Percentiles rank a stretch among this genome's conserved stretches.
Evolutionary conservation across 2,888 invertebrate species (phyloP).

Genomic region (Melanostoma scalare): DNA sequence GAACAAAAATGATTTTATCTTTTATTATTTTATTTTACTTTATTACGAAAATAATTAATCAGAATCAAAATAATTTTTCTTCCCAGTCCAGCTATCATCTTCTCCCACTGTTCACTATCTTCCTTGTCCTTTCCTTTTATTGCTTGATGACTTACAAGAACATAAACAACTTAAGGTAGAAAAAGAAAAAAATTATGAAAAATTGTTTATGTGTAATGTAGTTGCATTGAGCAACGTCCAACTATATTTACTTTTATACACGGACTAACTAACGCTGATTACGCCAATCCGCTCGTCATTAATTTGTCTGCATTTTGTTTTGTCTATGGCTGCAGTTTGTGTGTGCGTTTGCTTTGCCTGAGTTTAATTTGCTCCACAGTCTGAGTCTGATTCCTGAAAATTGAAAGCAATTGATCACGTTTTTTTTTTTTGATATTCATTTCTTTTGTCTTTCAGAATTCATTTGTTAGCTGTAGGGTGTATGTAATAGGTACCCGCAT

Average conservation of each 20-base stretch:
- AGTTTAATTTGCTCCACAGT: constrained; percentile 17
- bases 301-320: constrained; percentile 69
- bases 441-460: constrained; percentile 41
- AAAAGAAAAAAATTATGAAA: constrained; percentile 43
- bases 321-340: constrained; percentile 18
- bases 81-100: too few species aligned
- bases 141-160: too few species aligned
- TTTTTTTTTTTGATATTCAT: constrained; percentile 33
- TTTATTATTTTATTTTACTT: too few species aligned
- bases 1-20: too few species aligned
- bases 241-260: constrained; percentile 58
- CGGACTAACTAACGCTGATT: constrained; percentile 66
- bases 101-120: not conserved
- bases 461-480: constrained; percentile 61
- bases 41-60: too few species aligned
- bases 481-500: constrained; percentile 47
- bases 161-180: not conserved
- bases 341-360: not conserved
- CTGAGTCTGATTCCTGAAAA: constrained; percentile 61
- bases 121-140: not conserved
- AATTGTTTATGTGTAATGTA: constrained; percentile 62
- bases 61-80: too few species aligned
- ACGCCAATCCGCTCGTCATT: constrained; percentile 66
- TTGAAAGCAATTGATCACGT: constrained; percentile 72
- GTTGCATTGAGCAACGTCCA: constrained; percentile 65